Evolutionary conservation across 2,888 invertebrate species (phyloP).

Genomic region (Danaus chrysippus): DNA sequence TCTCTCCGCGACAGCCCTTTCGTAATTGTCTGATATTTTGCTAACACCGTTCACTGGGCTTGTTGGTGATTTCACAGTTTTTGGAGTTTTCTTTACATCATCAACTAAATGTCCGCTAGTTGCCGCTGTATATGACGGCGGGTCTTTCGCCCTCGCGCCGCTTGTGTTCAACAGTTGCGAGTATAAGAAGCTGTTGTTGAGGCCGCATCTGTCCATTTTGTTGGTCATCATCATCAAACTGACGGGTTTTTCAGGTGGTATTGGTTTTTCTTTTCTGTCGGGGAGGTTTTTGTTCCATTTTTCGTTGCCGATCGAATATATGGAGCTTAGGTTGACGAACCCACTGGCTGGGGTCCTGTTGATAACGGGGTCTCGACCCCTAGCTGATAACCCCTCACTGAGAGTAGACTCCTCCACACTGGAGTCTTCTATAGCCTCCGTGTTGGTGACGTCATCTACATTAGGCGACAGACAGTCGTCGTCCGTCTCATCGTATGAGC

Average conservation of each 20-base stretch:
- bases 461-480: conserved; percentile 85
- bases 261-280: conserved; percentile 68
- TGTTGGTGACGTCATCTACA: conserved; percentile 80
- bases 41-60: conserved; percentile 69
- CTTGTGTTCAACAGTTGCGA: conserved; percentile 58
- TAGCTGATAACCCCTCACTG: conserved; percentile 51
- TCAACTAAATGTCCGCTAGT: conserved; percentile 51
- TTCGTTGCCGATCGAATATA: conserved; percentile 61
- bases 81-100: conserved; percentile 43
- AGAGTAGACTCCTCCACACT: conserved; percentile 68
- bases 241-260: conserved; percentile 72
- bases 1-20: conserved; percentile 67
- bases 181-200: conserved; percentile 72
- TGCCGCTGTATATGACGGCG: conserved; percentile 65
- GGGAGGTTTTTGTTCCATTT: conserved; percentile 56
- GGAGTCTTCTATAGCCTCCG: conserved; percentile 68
- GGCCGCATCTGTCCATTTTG: conserved; percentile 65
- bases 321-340: conserved; percentile 71
- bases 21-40: conserved; percentile 74
- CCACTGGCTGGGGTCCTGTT: conserved; percentile 41
- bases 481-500: conserved; percentile 85
- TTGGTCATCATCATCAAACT: conserved; percentile 73
- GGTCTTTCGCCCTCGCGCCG: conserved; percentile 60
- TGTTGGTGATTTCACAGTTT: conserved; percentile 51
- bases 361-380: conserved; percentile 34